Evolutionary conservation across 1,140 invertebrate species (phyloP), one percentile per base, ranked within the genome.

Genomic region (Akabosia matsudoensis): DNA sequence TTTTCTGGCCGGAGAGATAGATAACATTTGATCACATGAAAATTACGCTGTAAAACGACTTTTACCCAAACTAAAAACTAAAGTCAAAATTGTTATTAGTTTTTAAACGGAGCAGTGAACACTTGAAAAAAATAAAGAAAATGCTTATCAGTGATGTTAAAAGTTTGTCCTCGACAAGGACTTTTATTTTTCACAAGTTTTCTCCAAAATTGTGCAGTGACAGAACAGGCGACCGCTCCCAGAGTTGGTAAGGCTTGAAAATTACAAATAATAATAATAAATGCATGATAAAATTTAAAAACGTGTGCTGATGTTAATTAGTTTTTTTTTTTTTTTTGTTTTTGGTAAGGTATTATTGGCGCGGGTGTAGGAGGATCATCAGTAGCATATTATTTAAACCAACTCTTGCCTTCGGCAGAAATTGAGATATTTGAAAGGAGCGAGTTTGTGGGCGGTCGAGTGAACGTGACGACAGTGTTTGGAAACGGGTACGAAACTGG

Each of bases 351-450:
- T n/a, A n/a, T 91, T 52, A 85, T 91, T 81, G 90, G 90, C 31
- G 89, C 86, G 56, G 90, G 90, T 14, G 88, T 90, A 67, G 88
- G 90, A 76, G 90, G 90, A 51, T 87, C 89, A 1, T 87, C 88
- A 10, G 82, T 87, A 26, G 88, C 89, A 0, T 87, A 89, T 82
- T 90, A 87, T 82, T 79, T 90, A 1, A 83, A 85, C 22, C 82
- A 89, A 80, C 82, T 90, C 74, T 87, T 89, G 0, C 83, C 86
- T 82, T 79, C 85, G 45, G 79, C 85, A 1, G 82, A 83, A 28
- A 86, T 88, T 74, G 86, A 88, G 78, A 79, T 88, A 14, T 91
- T 86, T 83, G 90, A 91, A 83, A 82, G 82, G 3, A 83, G 85
- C 24, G 82, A 82, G 14, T 70, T 80, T 71, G 83, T 91, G 73